phyloP scores from a whole-genome alignment of 2,888 invertebrate genomes.

The Eupithecia vulgata region DNA sequence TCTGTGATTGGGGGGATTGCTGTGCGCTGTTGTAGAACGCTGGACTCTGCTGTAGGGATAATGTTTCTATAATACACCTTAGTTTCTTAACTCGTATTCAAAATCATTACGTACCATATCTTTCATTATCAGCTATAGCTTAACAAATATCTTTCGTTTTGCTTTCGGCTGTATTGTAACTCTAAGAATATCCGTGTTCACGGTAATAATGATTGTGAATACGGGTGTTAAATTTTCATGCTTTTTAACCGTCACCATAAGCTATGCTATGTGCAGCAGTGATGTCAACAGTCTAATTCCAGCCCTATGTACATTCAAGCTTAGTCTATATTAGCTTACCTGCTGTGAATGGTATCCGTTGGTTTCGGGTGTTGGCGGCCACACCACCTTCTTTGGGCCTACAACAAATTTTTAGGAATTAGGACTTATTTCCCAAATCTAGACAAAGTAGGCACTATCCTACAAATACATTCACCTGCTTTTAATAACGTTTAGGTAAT shows the following conservation, averaged over 20 bases:
- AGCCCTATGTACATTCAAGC: slow-evolving; percentile 52
- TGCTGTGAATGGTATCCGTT: slow-evolving; percentile 85
- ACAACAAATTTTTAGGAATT: slow-evolving; percentile 62
- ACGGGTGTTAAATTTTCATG: slow-evolving; percentile 51
- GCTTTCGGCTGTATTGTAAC: neutral
- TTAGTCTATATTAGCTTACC: slow-evolving; percentile 69
- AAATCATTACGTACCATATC: slow-evolving; percentile 7
- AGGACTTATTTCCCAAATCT: neutral
- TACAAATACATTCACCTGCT: neutral
- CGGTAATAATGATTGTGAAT: slow-evolving; percentile 18
- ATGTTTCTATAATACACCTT: slow-evolving; percentile 56
- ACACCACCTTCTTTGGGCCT: slow-evolving; percentile 94
- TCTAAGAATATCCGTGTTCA: neutral
- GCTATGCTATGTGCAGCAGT: slow-evolving; percentile 72
- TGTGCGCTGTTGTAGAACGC: slow-evolving; percentile 79
- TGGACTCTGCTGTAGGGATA: slow-evolving; percentile 75
- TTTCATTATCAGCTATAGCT: neutral
- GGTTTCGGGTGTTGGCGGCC: slow-evolving; percentile 91
- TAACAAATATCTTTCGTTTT: neutral
- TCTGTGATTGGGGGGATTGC: slow-evolving; percentile 66
- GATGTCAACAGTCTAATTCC: slow-evolving; percentile 54
- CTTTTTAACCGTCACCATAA: slow-evolving; percentile 63
- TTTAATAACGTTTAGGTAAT: neutral
- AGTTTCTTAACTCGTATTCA: slow-evolving; percentile 21
- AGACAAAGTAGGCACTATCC: neutral